Conservation (phyloP, 2,888 invertebrate species). For the Sepioteuthis lessoniana region DNA sequence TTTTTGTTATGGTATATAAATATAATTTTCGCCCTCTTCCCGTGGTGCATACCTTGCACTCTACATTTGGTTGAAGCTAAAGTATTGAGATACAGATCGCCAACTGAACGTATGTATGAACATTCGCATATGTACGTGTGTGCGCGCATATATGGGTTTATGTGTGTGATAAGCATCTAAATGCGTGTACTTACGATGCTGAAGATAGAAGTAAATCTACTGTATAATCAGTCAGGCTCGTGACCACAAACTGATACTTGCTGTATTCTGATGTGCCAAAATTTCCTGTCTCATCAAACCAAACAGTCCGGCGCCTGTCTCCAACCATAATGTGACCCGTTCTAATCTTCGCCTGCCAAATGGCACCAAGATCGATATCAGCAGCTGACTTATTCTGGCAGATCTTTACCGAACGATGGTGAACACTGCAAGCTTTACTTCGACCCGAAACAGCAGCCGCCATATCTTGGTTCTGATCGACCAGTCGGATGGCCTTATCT, state of each 20-base stretch:
- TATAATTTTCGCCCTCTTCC: too few species aligned
- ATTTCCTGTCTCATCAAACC: background rate
- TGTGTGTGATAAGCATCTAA: background rate
- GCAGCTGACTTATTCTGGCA: conserved; percentile 73
- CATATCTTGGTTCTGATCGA: conserved; percentile 73
- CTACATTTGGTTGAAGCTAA: too few species aligned
- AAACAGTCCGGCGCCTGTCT: conserved; percentile 54
- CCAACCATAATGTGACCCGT: conserved; percentile 65
- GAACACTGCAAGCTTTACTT: conserved; percentile 72
- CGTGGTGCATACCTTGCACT: too few species aligned
- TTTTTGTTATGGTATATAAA: too few species aligned
- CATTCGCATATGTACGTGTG: too few species aligned
- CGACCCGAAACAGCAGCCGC: conserved; percentile 73
- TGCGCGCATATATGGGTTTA: background rate
- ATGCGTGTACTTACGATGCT: background rate
- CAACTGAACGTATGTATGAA: too few species aligned
- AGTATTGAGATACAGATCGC: too few species aligned
- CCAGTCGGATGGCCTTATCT: conserved; percentile 74
- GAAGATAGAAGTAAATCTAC: background rate
- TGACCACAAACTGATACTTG: background rate
- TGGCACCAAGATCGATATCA: conserved; percentile 70
- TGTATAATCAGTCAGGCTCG: background rate
- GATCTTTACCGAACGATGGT: conserved; percentile 74
- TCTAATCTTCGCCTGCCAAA: conserved; percentile 63
- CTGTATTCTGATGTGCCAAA: background rate